Evolutionary conservation across 1,140 invertebrate genomes (phyloP).

Genomic region (Muscidifurax raptorellus): DNA sequence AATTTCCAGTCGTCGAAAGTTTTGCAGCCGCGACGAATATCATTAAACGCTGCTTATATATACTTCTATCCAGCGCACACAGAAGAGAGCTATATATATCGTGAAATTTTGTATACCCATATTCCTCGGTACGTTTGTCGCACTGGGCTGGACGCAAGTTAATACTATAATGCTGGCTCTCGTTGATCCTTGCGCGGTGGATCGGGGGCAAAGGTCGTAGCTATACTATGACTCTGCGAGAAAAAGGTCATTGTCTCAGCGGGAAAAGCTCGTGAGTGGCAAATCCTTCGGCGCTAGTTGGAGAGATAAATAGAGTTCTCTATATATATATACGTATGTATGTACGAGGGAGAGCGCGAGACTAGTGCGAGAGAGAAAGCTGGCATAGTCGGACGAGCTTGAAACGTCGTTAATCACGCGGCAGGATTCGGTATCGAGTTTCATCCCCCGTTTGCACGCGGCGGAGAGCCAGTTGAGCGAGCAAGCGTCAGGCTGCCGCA

Average conservation of each 20-base stretch:
- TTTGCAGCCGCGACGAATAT: background rate
- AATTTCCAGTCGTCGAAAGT: background rate
- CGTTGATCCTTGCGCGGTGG: slow-evolving; percentile 8
- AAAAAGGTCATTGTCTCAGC: slow-evolving; percentile 63
- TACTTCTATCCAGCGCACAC: background rate
- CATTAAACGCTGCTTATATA: background rate
- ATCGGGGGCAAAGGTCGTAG: slow-evolving; percentile 55
- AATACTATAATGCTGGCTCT: background rate
- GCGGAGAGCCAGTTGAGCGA: background rate
- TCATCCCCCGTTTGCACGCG: slow-evolving; percentile 61
- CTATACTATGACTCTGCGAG: slow-evolving; percentile 41
- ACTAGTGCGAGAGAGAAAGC: background rate
- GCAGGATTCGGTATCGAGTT: slow-evolving; percentile 73
- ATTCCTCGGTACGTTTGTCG: background rate
- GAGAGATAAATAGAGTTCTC: slow-evolving; percentile 14
- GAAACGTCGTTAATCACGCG: slow-evolving; percentile 72
- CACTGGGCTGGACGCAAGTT: background rate
- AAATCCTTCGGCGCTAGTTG: slow-evolving; percentile 63
- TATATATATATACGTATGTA: too few species aligned
- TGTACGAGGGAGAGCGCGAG: background rate
- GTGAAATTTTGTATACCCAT: background rate
- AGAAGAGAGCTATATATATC: background rate
- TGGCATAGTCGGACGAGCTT: slow-evolving; percentile 64
- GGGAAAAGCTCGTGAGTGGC: slow-evolving; percentile 69
- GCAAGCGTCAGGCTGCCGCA: slow-evolving; percentile 1